Percentiles rank a stretch among this genome's conserved stretches.
Conservation (phyloP, 2,113 vertebrate genomes). For the Parus major region DNA sequence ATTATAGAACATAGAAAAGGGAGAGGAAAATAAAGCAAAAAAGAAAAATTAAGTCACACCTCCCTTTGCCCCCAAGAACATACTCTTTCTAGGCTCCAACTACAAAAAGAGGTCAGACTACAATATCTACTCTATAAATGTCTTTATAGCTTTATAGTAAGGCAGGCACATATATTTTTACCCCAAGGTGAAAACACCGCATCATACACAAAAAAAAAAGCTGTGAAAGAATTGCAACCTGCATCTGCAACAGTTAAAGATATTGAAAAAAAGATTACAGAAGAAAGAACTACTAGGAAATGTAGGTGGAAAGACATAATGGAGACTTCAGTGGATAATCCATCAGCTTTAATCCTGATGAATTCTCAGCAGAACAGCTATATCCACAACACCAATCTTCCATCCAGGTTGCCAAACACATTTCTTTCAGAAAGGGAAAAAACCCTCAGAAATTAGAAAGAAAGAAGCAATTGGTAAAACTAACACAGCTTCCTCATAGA, state of each 20-base stretch:
- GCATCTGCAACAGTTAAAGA: neutral
- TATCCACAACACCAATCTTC: neutral
- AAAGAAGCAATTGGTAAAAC: neutral
- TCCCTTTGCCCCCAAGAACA: neutral
- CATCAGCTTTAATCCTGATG: neutral
- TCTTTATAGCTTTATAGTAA: neutral
- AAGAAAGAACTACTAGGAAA: neutral
- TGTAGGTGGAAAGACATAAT: neutral
- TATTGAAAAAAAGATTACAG: neutral
- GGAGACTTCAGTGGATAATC: neutral
- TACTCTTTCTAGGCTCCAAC: neutral
- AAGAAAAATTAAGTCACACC: neutral
- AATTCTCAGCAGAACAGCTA: neutral
- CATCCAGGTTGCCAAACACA: neutral
- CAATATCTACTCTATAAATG: neutral
- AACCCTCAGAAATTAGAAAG: neutral
- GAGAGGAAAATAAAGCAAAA: neutral
- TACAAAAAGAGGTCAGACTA: neutral
- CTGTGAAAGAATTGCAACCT: neutral
- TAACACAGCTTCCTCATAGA: neutral
- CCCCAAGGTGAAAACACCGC: neutral
- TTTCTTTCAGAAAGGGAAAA: neutral
- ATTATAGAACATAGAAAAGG: neutral
- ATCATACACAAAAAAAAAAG: neutral
- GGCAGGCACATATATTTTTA: neutral